Conservation (phyloP, 2,888 invertebrate genomes). For the Campaea margaritaria region DNA sequence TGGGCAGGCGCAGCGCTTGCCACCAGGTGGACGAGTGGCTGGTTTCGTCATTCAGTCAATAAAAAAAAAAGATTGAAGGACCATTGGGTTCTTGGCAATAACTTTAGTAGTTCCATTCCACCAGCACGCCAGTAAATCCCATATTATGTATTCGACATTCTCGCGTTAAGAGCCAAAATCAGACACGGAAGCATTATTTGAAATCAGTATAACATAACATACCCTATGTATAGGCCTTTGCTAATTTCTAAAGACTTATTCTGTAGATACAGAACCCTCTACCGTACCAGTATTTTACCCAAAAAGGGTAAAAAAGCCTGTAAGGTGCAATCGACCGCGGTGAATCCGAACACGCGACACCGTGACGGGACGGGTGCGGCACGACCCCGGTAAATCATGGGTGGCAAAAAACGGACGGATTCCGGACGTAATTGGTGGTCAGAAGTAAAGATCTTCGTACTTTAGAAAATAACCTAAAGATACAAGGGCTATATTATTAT, state of each 20-base stretch:
- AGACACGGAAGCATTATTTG: background rate
- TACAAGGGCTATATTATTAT: too few relatives aligned
- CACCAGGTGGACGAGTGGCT: too few relatives aligned
- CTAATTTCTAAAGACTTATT: background rate
- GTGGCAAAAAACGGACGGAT: slow-evolving; percentile 35
- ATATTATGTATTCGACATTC: too few relatives aligned
- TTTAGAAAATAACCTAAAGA: background rate
- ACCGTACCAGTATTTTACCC: slow-evolving; percentile 44
- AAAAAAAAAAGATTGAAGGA: too few relatives aligned
- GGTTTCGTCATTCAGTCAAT: too few relatives aligned
- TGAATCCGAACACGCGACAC: slow-evolving; percentile 78
- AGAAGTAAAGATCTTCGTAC: background rate
- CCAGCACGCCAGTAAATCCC: too few relatives aligned
- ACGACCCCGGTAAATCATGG: slow-evolving; percentile 54
- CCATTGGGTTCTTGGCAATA: too few relatives aligned
- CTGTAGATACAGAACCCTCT: slow-evolving; percentile 53
- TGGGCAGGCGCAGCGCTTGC: too few relatives aligned
- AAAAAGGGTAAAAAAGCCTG: slow-evolving; percentile 51
- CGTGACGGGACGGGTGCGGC: slow-evolving; percentile 68
- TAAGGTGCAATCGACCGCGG: slow-evolving; percentile 77
- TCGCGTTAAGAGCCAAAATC: too few relatives aligned
- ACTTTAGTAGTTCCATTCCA: too few relatives aligned
- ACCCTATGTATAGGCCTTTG: background rate
- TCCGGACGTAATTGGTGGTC: slow-evolving; percentile 20
- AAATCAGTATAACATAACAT: background rate